These are phyloP conservation scores for Sebastolobus altivelis DNA, from an alignment of 2,797 vertebrate species.

Conservation along the genomic window DNA sequence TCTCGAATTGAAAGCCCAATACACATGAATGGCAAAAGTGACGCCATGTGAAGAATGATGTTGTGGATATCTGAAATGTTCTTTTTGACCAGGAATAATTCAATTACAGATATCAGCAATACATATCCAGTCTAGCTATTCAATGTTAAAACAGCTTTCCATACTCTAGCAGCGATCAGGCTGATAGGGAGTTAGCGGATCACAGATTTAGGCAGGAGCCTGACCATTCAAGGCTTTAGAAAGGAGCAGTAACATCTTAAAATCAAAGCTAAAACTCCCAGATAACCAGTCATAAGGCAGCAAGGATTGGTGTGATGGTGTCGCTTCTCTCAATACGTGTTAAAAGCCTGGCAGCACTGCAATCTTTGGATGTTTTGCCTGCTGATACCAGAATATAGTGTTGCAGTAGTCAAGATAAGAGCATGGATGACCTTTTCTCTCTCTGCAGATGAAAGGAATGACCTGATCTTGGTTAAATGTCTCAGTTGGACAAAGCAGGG, in stretches of 20 bases:
- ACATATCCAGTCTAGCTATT: too few species aligned
- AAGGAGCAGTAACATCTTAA: neutral
- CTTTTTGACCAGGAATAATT: too few species aligned
- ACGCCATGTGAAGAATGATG: too few species aligned
- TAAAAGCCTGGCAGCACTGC: neutral
- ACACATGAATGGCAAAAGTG: too few species aligned
- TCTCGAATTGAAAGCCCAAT: too few species aligned
- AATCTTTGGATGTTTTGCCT: neutral
- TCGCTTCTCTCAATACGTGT: neutral
- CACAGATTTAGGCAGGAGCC: neutral
- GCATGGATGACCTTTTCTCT: neutral
- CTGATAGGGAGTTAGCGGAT: neutral
- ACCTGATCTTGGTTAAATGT: neutral
- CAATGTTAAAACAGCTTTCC: too few species aligned
- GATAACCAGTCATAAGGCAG: neutral
- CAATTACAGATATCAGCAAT: too few species aligned
- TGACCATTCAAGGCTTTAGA: neutral
- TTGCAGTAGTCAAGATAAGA: neutral
- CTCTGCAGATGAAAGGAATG: neutral
- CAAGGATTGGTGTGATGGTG: neutral
- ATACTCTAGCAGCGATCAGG: neutral
- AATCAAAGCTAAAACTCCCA: neutral
- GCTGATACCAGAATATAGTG: neutral
- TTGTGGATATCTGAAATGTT: too few species aligned
- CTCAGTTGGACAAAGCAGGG: neutral